phyloP scores from a whole-genome alignment of 2,888 invertebrate species.

The Drosophila pseudotalamancana region DNA sequence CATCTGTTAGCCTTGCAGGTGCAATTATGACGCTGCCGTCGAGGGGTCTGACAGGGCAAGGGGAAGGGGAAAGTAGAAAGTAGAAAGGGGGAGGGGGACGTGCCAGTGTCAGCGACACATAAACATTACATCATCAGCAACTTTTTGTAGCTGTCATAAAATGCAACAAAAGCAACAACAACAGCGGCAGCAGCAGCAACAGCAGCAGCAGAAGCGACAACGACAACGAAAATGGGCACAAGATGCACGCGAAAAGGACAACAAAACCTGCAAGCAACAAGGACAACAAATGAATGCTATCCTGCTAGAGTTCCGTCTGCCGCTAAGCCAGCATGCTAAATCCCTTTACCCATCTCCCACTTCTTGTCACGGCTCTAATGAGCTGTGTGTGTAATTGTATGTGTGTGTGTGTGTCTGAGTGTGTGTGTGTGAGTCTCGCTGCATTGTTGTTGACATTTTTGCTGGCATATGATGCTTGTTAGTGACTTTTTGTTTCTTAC shows the following conservation, averaged over 20 bases:
- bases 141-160: slow-evolving; percentile 75
- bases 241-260: slow-evolving; percentile 54
- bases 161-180: slow-evolving; percentile 43
- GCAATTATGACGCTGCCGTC: slow-evolving; percentile 68
- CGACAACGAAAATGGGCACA: slow-evolving; percentile 30
- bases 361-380: slow-evolving; percentile 65
- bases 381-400: slow-evolving; percentile 42
- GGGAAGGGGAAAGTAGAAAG: too few species aligned
- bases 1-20: slow-evolving; percentile 77
- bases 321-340: slow-evolving; percentile 75
- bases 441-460: slow-evolving; percentile 79
- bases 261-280: slow-evolving; percentile 41
- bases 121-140: slow-evolving; percentile 78
- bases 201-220: background rate
- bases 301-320: slow-evolving; percentile 72
- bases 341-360: slow-evolving; percentile 36
- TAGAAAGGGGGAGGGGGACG: background rate
- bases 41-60: too few species aligned
- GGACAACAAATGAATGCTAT: slow-evolving; percentile 73
- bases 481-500: slow-evolving; percentile 69
- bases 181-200: slow-evolving; percentile 20
- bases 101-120: slow-evolving; percentile 75
- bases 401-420: slow-evolving; percentile 17
- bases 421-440: slow-evolving; percentile 17
- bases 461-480: slow-evolving; percentile 80